A percentile compares a stretch with the other conserved stretches of the same genome.
Conservation (phyloP, 2,113 vertebrate genomes). For the Jaculus jaculus region DNA sequence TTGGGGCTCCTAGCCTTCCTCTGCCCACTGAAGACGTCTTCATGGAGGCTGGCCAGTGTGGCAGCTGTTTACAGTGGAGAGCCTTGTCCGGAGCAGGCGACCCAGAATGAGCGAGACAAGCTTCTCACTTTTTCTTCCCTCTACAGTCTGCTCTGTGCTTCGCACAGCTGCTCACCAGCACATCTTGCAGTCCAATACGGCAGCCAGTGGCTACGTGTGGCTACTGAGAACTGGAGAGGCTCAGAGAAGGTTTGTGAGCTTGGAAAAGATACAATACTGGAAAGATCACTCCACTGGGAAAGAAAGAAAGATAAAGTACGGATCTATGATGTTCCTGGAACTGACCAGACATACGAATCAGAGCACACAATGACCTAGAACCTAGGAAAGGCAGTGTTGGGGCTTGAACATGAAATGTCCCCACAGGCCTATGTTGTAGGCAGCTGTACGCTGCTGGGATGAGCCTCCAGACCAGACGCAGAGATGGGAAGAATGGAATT, state of each 20-base stretch:
- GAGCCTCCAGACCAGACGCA: no score
- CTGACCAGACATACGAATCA: not conserved
- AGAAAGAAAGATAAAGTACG: not conserved
- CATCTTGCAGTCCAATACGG: not conserved
- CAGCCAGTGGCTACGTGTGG: not conserved
- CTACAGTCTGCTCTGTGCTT: not conserved
- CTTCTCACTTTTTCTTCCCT: conserved; percentile 22
- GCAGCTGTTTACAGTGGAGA: not conserved
- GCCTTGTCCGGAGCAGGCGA: not conserved
- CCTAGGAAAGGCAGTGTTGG: not conserved
- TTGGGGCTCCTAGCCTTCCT: not conserved
- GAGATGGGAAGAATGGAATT: no score
- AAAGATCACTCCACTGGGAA: not conserved
- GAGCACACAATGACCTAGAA: not conserved
- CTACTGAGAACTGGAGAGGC: not conserved
- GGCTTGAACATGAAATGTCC: not conserved
- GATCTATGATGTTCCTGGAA: not conserved
- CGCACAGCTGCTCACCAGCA: not conserved
- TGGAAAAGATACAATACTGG: not conserved
- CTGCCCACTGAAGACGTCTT: not conserved
- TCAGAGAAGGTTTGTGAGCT: not conserved
- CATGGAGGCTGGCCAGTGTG: not conserved
- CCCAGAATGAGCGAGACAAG: not conserved
- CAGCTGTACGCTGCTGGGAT: no score
- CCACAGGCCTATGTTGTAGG: no score